Base-by-base conservation (phyloP, 2,113 vertebrate species). In the Pipra filicauda region DNA sequence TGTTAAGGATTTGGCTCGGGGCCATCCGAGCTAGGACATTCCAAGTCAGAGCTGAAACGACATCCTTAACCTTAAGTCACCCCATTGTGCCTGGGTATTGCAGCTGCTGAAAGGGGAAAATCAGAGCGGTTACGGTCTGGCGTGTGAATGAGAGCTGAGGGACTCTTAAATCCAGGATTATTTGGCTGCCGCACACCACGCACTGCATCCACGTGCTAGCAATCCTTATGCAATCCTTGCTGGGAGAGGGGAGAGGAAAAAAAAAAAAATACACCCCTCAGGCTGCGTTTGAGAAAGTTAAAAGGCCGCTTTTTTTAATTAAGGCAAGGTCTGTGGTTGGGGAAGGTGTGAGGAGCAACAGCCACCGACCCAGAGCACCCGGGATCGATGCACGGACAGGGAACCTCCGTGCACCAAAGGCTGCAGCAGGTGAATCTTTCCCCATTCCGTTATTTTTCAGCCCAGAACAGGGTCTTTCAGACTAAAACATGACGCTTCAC, bases 61-160 rank as follows among this genome's bases (percentile, higher is more conserved):
- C 95, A 96, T 95, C 96, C 95, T 97, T 97, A 96, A 97, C 96
- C 96, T 97, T 96, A 97, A 97, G 95, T 97, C 96, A 96, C 95
- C 96, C 96, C 96, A 96, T 97, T 97, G 95, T 96, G 96, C 96
- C 93, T 96, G 95, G 95, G 95, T 96, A 96, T 94, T 96, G 96
- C 93, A 97, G 96, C 95, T 96, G 96, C 96, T 97, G 95, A 96
- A 97, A 97, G 92, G 96, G 96, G 96, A 96, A 97, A 96, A 96
- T 96, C 92, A 96, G 96, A 96, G 95, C 93, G 80, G 95, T 97
- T 97, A 97, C 54, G 91, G 96, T 96, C 96, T 95, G 92, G 96
- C 92, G 92, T 96, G 95, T 96, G 93, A 97, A 97, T 96, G 95
- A 95, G 96, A 81, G 96, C 94, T 96, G 96, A 96, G 95, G 96